These are phyloP conservation scores for Chionodraco myersi DNA, from an alignment of 2,113 vertebrate species.

Conservation along the genomic window DNA sequence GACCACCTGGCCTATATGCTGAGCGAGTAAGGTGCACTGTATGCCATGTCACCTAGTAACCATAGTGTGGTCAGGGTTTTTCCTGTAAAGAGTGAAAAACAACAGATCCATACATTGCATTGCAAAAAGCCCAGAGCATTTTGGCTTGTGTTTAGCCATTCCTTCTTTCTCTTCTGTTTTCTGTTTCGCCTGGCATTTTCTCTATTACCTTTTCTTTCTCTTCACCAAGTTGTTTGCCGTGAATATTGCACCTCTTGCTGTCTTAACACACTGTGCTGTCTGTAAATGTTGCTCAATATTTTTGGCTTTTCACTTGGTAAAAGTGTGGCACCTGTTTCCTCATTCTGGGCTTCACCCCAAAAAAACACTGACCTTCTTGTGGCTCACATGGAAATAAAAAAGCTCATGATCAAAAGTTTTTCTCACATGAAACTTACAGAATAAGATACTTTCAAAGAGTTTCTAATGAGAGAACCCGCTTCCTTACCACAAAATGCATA, in stretches of 20 bases:
- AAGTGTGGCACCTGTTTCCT: slow-evolving; percentile 18
- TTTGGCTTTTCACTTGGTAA: not conserved
- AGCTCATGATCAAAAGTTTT: not conserved
- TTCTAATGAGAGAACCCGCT: not conserved
- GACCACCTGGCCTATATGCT: slow-evolving; percentile 25
- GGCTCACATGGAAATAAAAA: not conserved
- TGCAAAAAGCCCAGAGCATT: slow-evolving; percentile 5
- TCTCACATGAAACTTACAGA: not conserved
- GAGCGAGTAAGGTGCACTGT: not conserved
- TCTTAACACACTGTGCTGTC: not conserved
- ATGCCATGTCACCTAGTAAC: slow-evolving; percentile 59
- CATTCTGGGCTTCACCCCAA: not conserved
- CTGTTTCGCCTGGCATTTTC: not conserved
- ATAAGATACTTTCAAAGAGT: not conserved
- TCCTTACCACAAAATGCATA: not conserved
- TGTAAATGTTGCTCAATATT: not conserved
- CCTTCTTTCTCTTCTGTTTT: slow-evolving; percentile 10
- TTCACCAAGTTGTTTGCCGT: not conserved
- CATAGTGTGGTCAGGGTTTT: slow-evolving; percentile 38
- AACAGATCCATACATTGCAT: slow-evolving; percentile 51
- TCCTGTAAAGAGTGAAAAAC: slow-evolving; percentile 57
- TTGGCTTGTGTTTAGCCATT: slow-evolving; percentile 3
- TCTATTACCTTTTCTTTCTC: not conserved
- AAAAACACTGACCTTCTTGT: not conserved
- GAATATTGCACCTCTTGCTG: not conserved